Evolutionary conservation across 2,888 invertebrate genomes (phyloP), one percentile per base, ranked within the genome.

Genomic region (Sphecodes monilicornis): DNA sequence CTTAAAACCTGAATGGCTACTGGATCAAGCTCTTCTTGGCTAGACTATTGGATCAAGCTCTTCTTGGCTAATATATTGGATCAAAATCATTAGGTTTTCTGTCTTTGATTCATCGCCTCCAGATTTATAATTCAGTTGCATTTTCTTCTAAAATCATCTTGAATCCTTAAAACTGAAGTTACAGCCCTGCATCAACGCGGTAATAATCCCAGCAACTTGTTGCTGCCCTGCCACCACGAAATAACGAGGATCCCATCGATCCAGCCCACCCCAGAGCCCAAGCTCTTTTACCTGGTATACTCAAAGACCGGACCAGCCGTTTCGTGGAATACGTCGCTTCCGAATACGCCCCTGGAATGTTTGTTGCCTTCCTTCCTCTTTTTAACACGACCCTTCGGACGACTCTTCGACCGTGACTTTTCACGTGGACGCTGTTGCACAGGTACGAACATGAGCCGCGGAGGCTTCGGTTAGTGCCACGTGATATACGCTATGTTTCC

Each of bases 201-300:
- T 84, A 84, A 86, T 90, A 90, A 89, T 90, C 90, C 91, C 80
- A 22, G 88, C 91, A 91, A 92, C 93, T 92, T 92, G 93, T 92
- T 92, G 93, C 93, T 91, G 85, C 85, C 75, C 71, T 16, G 13
- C 4, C 76, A 41, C 64, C 39, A 18, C 46, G 50, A 50, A 22
- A 50, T 22, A 16, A 60, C 57, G 57, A 26, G 50, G 39, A 46
- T 18, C 74, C 18, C 43, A 54, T 78, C 41, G 71, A 78, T 60
- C 43, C 32, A 64, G 32, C 18, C 64, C 64, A 46, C 18, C 36
- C 39, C 29, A 29, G n/a, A 29, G 6, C 39, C 29, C 26, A 11
- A 29, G 6, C 43, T 13, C 16, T 32, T 73, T 22, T 50, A 54
- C 66, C 8, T 41, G 78, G 54, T 68, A 36, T 78, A 60, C 50